Conservation (phyloP, 2,113 vertebrate species). For the Pluvialis apricaria region DNA sequence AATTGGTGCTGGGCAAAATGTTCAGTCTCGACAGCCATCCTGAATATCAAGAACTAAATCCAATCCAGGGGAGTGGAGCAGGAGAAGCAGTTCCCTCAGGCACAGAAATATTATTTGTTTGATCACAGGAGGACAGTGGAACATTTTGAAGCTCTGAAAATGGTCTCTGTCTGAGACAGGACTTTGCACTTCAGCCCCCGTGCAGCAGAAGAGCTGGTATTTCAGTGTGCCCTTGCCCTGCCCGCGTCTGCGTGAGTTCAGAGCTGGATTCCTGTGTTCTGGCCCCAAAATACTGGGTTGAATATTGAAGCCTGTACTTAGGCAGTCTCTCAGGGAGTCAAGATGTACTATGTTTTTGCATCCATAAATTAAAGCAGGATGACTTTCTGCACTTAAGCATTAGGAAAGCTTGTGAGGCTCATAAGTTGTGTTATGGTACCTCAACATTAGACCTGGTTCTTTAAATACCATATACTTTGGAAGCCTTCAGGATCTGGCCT, state of each 20-base stretch:
- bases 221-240: neutral
- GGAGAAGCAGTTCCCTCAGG: neutral
- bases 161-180: neutral
- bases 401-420: neutral
- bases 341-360: neutral
- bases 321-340: neutral
- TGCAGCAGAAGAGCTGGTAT: neutral
- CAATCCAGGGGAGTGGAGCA: neutral
- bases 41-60: constrained; percentile 4
- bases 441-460: neutral
- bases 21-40: neutral
- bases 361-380: neutral
- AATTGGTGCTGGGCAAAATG: neutral
- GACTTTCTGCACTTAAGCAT: neutral
- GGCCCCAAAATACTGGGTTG: neutral
- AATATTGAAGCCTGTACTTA: neutral
- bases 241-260: neutral
- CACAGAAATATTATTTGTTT: neutral
- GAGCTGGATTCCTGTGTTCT: neutral
- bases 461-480: neutral
- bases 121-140: neutral
- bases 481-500: neutral
- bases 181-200: fast-evolving
- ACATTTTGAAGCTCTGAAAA: neutral
- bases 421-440: neutral